Percentiles rank a stretch among this genome's conserved stretches.
Conservation (phyloP, 1,140 invertebrate species). For the Trichonephila inaurata region DNA sequence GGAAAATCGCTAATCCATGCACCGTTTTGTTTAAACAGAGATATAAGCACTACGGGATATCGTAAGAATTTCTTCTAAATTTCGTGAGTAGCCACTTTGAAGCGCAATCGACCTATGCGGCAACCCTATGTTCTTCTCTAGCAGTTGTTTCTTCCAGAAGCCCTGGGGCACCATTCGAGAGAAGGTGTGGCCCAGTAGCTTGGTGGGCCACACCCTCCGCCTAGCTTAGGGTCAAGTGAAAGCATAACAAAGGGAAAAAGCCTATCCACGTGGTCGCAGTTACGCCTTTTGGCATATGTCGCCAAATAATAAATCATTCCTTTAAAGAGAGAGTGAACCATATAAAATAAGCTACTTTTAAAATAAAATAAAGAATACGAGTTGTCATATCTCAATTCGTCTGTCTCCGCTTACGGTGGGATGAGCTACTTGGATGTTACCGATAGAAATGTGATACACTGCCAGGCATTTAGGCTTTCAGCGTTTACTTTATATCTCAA, state of each 20-base stretch:
- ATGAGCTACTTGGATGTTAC: neutral
- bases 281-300: slow-evolving; percentile 68
- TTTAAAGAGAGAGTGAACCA: slow-evolving; percentile 54
- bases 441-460: neutral
- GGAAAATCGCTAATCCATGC: neutral
- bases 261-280: slow-evolving; percentile 63
- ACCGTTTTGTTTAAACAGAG: slow-evolving; percentile 1
- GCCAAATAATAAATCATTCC: slow-evolving; percentile 67
- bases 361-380: slow-evolving; percentile 5
- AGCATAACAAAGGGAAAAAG: slow-evolving; percentile 58
- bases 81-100: neutral
- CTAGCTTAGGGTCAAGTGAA: slow-evolving; percentile 58
- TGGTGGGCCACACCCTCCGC: slow-evolving; percentile 60
- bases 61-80: neutral
- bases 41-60: neutral
- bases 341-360: slow-evolving; percentile 48
- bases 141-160: neutral
- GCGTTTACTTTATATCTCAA: neutral
- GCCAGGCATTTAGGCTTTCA: neutral
- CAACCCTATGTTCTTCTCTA: slow-evolving; percentile 1
- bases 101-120: neutral
- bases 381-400: slow-evolving; percentile 52
- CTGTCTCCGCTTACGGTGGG: neutral
- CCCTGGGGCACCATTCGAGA: neutral
- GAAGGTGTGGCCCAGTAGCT: slow-evolving; percentile 62